These are phyloP conservation scores for Piprites chloris DNA, from an alignment of 2,113 vertebrate species.

Conservation along the genomic window DNA sequence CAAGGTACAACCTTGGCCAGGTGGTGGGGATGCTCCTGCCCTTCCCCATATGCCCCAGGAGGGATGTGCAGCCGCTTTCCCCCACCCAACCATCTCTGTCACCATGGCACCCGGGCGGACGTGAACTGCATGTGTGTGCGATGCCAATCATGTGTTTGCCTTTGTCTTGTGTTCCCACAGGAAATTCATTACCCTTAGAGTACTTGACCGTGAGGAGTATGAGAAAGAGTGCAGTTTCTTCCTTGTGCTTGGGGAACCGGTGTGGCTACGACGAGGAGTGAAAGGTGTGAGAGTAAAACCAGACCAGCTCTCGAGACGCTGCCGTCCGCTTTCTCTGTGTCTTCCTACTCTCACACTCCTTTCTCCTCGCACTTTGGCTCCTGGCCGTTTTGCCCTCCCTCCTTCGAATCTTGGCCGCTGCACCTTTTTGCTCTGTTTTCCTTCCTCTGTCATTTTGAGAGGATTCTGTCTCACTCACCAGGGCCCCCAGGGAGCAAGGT, in stretches of 20 bases:
- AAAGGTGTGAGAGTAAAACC: conserved; percentile 92
- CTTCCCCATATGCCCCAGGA: conserved; percentile 40
- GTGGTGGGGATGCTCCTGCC: conserved; percentile 44
- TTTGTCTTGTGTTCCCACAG: conserved; percentile 93
- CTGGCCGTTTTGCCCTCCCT: conserved; percentile 66
- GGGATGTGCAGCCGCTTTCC: conserved; percentile 72
- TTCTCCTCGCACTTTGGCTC: conserved; percentile 72
- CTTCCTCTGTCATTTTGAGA: conserved; percentile 22
- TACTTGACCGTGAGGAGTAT: conserved; percentile 93
- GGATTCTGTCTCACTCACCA: not conserved
- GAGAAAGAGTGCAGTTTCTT: conserved; percentile 93
- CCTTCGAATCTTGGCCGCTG: conserved; percentile 68
- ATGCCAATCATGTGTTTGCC: conserved; percentile 85
- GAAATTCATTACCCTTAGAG: conserved; percentile 90
- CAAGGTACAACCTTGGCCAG: rapidly evolving
- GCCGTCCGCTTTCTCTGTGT: conserved; percentile 76
- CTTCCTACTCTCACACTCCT: conserved; percentile 82
- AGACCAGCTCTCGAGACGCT: conserved; percentile 77
- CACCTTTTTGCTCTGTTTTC: conserved; percentile 63
- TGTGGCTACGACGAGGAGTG: conserved; percentile 90
- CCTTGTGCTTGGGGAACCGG: conserved; percentile 91
- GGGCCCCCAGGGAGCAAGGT: not conserved
- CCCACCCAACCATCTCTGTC: conserved; percentile 74
- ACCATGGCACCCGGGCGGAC: conserved; percentile 61
- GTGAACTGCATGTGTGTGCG: conserved; percentile 74